Conservation (phyloP, 2,797 vertebrate species). For the Heterohyrax brucei region DNA sequence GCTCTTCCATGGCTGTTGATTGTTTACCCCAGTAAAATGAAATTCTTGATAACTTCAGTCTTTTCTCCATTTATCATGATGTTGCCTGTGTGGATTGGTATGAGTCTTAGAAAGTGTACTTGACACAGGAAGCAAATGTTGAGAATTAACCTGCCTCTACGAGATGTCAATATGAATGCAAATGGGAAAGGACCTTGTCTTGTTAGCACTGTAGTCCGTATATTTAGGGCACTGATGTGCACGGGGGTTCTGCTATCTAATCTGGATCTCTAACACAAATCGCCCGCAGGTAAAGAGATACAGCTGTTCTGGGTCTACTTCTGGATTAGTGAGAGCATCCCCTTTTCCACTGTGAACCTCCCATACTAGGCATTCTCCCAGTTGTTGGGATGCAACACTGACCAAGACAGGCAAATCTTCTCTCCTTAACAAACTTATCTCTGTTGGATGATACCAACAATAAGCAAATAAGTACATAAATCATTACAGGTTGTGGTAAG, state of each 20-base stretch:
- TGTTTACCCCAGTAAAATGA: no score
- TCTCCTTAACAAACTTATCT: not conserved
- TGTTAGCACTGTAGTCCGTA: not conserved
- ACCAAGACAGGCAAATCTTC: not conserved
- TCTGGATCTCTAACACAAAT: not conserved
- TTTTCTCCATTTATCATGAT: no score
- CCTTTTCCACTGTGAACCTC: not conserved
- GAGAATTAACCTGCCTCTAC: not conserved
- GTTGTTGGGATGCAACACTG: not conserved
- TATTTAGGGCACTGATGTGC: not conserved
- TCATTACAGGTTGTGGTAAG: not conserved
- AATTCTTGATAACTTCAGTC: no score
- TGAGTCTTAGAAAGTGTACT: not conserved
- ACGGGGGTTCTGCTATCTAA: not conserved
- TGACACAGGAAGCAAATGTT: constrained; percentile 58
- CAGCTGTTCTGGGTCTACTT: constrained; percentile 5
- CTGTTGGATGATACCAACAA: not conserved
- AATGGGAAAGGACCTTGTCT: constrained; percentile 16
- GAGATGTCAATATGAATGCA: constrained; percentile 9
- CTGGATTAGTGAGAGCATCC: not conserved
- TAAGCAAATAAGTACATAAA: not conserved
- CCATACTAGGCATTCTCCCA: not conserved
- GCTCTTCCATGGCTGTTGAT: no score
- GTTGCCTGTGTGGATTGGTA: not conserved
- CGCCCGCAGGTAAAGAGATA: not conserved